Percentiles rank a stretch among this genome's conserved stretches.
Conservation (phyloP, 2,888 invertebrate species). For the Axea sp. region DNA sequence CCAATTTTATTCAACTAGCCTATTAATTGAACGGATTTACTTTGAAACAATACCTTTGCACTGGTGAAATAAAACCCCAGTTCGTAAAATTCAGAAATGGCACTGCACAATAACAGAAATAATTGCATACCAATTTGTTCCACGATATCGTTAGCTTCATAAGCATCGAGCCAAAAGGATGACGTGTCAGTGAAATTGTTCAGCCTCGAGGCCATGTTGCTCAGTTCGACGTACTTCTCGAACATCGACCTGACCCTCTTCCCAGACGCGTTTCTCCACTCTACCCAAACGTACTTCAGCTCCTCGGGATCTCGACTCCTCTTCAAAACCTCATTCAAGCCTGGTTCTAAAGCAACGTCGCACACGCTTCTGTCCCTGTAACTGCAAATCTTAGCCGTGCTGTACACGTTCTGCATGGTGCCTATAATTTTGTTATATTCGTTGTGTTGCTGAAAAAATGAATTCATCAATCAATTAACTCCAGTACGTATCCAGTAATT, state of each 20-base stretch:
- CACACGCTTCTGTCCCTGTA: conserved; percentile 83
- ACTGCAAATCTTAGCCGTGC: conserved; percentile 88
- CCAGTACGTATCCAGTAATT: too few species aligned
- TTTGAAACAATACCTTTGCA: too few species aligned
- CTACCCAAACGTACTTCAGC: conserved; percentile 87
- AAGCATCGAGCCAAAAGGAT: conserved; percentile 77
- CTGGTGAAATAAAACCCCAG: too few species aligned
- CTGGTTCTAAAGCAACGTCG: conserved; percentile 87
- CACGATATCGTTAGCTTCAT: conserved; percentile 79
- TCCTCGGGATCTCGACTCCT: conserved; percentile 88
- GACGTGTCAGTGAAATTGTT: conserved; percentile 77
- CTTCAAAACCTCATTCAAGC: conserved; percentile 85
- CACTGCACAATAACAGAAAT: too few species aligned
- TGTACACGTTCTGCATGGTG: conserved; percentile 88
- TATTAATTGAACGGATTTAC: too few species aligned
- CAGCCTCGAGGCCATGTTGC: conserved; percentile 75
- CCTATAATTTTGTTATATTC: conserved; percentile 82
- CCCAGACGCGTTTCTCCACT: conserved; percentile 88
- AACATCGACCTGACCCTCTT: conserved; percentile 81
- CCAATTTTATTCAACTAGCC: too few species aligned
- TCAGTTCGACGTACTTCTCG: conserved; percentile 73
- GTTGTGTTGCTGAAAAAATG: conserved; percentile 70
- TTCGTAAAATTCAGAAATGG: too few species aligned
- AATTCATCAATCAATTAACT: too few species aligned
- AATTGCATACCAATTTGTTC: conserved; percentile 77